A percentile compares a stretch with the other conserved stretches of the same genome.
Conservation (phyloP, 2,113 vertebrate species). For the Microcebus ravelobensis region DNA sequence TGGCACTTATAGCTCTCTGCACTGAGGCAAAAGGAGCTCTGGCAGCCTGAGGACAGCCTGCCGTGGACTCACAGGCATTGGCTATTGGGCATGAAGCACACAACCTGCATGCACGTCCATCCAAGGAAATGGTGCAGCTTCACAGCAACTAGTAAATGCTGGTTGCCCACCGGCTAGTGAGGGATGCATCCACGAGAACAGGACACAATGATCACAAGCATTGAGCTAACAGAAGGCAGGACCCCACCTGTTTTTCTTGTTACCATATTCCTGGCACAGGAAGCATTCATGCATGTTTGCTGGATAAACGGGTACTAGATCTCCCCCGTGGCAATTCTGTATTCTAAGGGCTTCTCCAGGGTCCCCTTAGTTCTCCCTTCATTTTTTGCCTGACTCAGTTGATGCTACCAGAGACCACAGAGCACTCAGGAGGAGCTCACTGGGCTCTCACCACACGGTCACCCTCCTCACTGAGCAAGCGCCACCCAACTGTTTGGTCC, state of each 20-base stretch:
- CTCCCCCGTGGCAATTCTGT: neutral
- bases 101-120: neutral
- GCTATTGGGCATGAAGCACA: neutral
- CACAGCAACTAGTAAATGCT: neutral
- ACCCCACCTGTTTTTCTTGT: neutral
- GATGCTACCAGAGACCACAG: neutral
- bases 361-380: neutral
- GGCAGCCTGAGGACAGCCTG: neutral
- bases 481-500: rapidly evolving
- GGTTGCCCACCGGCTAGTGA: neutral
- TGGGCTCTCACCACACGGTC: neutral
- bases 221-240: neutral
- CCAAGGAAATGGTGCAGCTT: neutral
- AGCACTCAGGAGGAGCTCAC: neutral
- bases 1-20: neutral
- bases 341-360: neutral
- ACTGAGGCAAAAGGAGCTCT: neutral
- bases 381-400: neutral
- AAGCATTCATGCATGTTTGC: neutral
- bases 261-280: neutral
- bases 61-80: neutral
- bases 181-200: neutral
- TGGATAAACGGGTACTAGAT: neutral
- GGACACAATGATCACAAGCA: neutral
- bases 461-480: neutral